Evolutionary conservation across 2,888 invertebrate species (phyloP), one percentile per base, ranked within the genome.

Genomic region (Cantharis rufa): DNA sequence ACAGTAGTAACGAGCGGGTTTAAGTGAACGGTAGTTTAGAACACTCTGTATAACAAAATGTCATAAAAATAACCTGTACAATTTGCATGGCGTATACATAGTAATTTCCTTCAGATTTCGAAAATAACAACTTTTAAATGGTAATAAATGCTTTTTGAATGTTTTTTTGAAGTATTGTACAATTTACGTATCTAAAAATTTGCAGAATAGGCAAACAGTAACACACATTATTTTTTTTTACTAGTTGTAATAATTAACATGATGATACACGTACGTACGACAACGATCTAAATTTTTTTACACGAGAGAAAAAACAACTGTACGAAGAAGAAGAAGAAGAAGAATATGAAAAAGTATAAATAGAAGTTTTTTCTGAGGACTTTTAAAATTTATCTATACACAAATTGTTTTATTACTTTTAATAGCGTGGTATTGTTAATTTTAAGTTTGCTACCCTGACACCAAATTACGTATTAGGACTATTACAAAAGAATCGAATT

Each of bases 381-480:
- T 66, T 66, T 18, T 21, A 21, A 21, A 66, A 21, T 21, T 66
- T 66, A 21, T 66, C 64, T 66, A 48, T 48, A 48, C 48, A 48
- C 48, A 48, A 48, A 48, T 48, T 48, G 48, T 48, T 48, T 48
- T 48, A 48, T 48, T 48, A 48, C n/a, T 48, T 48, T 48, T 48
- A 48, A 48, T 48, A 48, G 69, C 18, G 13, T 69, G 48, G 21
- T 69, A 69, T 82, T 84, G 84, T 84, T 85, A 84, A 85, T 84
- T 84, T 83, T 84, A 83, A 83, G 84, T 87, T 87, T 87, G 90
- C 92, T 92, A 94, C 94, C 94, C 94, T 94, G 94, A 94, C 94
- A 94, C 92, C 92, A 93, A 93, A 93, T 94, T 94, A 94, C 94
- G 94, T 94, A 94, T 94, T 92, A 93, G 92, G 93, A 78, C 76